Evolutionary conservation across 2,797 vertebrate genomes (phyloP), one percentile per base, ranked within the genome.

Genomic region (Amblyraja radiata): DNA sequence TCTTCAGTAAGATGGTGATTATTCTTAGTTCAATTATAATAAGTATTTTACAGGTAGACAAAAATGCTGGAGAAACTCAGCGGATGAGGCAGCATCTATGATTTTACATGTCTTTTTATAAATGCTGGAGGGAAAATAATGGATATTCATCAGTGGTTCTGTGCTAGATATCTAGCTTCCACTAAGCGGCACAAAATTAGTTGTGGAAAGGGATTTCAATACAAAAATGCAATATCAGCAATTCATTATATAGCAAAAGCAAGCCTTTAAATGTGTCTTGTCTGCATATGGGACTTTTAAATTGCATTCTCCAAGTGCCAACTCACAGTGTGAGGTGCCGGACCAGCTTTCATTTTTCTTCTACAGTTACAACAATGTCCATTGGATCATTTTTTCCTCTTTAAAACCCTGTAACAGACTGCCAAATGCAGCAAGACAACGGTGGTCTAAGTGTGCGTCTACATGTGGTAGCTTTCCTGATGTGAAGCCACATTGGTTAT

Each of bases 401-500:
- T 93, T 94, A 95, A 46, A 95, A 94, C 94, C 96, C 95, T 68
- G 96, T 95, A 95, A 94, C 94, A 95, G 95, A 94, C 96, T 97
- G 94, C 96, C 95, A 96, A 96, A 94, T 96, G 94, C 97, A 96
- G 96, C 96, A 96, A 96, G 96, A 96, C 96, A 95, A 94, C 95
- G 95, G 94, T 96, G 96, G 96, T 96, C 95, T 96, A 96, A 96
- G 95, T 96, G 95, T 93, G 93, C 95, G 96, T 96, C 95, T 97
- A 95, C 96, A 95, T 96, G 95, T 95, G 96, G 97, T 96, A 78
- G 94, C 95, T 96, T 95, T 94, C 95, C 96, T 96, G 96, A 96
- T 97, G 96, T 95, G 95, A 96, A 96, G 97, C 96, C 96, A 97
- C 97, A 96, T 97, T 95, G 94, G 95, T 94, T 96, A 95, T 96